Base-by-base conservation (phyloP, 2,113 vertebrate genomes). In the Neodon shergylaensis region DNA sequence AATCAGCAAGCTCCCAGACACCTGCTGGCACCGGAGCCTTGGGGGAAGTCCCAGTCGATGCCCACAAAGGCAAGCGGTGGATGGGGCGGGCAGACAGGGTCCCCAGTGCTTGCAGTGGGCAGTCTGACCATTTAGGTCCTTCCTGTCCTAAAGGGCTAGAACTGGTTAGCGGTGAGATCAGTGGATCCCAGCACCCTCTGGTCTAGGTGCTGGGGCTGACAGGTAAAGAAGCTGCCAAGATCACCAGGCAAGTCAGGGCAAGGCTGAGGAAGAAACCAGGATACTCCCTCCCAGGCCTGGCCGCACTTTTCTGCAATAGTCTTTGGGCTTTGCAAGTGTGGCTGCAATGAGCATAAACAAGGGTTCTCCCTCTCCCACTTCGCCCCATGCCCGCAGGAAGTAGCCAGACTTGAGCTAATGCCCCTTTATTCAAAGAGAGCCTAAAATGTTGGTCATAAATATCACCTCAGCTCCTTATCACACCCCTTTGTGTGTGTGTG, bases 181-280 rank as follows among this genome's bases (percentile, higher is more conserved):
- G 0, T 39, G 22, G 47, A 84, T 77, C 78, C 63, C 68, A 78
- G 17, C 1, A 10, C 26, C 28, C 68, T 88, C 66, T 93, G 66
- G 49, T 86, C 66, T 54, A 54, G 54, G 39, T 72, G 42, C 42
- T 63, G 70, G 65, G 42, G 22, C 63, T 88, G 49, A 95, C 90
- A 42, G 9, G 14, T 7, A 84, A 47, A 39, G 87, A 94, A 10
- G 19, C 70, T 86, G 94, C 74, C 61, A 72, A 52, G 81, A 42
- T 85, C 81, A 91, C 36, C 33, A 21, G 31, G 66, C 65, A 95
- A 90, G 72, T 92, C 66, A 70, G 77, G 66, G 58, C 88, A 95
- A 74, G 68, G 24, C 36, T 83, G 14, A 54, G 84, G 54, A 74
- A 49, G 85, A 92, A 93, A 44, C 36, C 79, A 49, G 63, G 21